Evolutionary conservation across 2,888 invertebrate species (phyloP).

Genomic region (Amphipoea oculea): DNA sequence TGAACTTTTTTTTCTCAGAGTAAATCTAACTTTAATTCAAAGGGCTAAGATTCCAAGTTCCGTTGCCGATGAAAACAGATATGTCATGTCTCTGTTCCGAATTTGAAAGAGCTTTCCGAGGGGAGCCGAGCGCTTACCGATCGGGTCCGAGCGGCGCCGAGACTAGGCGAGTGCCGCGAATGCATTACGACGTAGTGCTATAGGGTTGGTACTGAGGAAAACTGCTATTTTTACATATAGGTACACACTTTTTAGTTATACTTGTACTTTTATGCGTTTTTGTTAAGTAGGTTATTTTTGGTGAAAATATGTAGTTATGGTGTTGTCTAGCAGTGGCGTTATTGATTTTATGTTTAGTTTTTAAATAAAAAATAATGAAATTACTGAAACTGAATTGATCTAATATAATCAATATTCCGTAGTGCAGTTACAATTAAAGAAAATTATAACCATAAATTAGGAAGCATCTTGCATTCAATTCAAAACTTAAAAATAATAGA

Average conservation of each 20-base stretch:
- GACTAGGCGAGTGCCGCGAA: constrained; percentile 86
- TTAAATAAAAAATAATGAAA: not conserved
- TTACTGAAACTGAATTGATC: constrained; percentile 5
- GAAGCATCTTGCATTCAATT: fast-evolving
- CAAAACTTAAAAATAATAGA: constrained; percentile 32
- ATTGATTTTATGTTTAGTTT: too few species aligned
- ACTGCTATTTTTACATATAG: constrained; percentile 66
- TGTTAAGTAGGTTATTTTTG: constrained; percentile 21
- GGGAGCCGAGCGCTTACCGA: constrained; percentile 87
- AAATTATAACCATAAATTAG: not conserved
- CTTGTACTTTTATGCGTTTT: constrained; percentile 46
- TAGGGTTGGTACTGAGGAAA: constrained; percentile 82
- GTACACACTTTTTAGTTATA: constrained; percentile 53
- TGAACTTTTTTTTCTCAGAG: constrained; percentile 69
- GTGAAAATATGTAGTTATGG: not conserved
- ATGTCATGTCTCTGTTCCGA: constrained; percentile 86
- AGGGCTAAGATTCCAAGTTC: constrained; percentile 67
- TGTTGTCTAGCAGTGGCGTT: not conserved
- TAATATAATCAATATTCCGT: constrained; percentile 11
- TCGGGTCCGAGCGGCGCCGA: constrained; percentile 89
- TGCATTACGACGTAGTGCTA: constrained; percentile 86
- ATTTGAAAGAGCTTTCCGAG: constrained; percentile 88
- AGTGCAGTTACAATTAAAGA: not conserved
- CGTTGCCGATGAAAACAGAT: constrained; percentile 74
- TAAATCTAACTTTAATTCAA: constrained; percentile 66